A percentile compares a stretch with the other conserved stretches of the same genome.
Evolutionary conservation across 2,888 invertebrate species (phyloP).

Genomic region (Meganola albula): DNA sequence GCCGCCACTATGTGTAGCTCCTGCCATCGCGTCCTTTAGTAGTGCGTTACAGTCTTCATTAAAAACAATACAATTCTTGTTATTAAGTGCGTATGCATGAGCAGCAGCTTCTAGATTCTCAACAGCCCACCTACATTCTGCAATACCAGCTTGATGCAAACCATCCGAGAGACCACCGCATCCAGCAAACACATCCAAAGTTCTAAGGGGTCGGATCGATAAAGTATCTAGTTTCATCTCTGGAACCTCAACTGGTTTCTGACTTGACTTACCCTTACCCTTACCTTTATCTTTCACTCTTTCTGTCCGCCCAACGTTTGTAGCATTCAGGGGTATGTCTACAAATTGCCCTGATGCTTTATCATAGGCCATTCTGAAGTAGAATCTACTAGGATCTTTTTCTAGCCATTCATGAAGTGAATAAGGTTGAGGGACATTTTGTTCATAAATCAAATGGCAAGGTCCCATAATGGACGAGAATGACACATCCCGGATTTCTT

Average conservation of each 20-base stretch:
- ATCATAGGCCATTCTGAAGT: conserved; percentile 84
- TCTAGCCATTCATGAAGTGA: conserved; percentile 78
- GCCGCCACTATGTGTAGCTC: conserved; percentile 63
- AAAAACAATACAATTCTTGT: conserved; percentile 84
- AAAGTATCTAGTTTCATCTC: conserved; percentile 39
- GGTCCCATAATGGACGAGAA: conserved; percentile 82
- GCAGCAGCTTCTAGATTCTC: conserved; percentile 88
- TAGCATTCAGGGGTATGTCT: conserved; percentile 80
- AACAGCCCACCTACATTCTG: conserved; percentile 87
- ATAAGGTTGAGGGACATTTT: conserved; percentile 74
- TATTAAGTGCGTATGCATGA: conserved; percentile 86
- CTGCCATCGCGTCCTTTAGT: conserved; percentile 82
- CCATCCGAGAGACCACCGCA: conserved; percentile 90
- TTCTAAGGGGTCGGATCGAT: conserved; percentile 74
- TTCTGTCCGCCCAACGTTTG: conserved; percentile 76
- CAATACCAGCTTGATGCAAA: conserved; percentile 81
- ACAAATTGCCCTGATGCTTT: conserved; percentile 69
- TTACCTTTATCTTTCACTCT: conserved; percentile 82
- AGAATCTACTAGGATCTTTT: conserved; percentile 83
- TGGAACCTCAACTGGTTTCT: conserved; percentile 40
- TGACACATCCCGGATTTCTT: conserved; percentile 81
- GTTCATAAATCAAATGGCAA: conserved; percentile 82
- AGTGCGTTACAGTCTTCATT: conserved; percentile 89
- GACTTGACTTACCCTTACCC: conserved; percentile 81
- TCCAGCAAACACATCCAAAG: conserved; percentile 90